Evolutionary conservation across 2,797 vertebrate genomes (phyloP).

Genomic region (Phylloscopus collybita): DNA sequence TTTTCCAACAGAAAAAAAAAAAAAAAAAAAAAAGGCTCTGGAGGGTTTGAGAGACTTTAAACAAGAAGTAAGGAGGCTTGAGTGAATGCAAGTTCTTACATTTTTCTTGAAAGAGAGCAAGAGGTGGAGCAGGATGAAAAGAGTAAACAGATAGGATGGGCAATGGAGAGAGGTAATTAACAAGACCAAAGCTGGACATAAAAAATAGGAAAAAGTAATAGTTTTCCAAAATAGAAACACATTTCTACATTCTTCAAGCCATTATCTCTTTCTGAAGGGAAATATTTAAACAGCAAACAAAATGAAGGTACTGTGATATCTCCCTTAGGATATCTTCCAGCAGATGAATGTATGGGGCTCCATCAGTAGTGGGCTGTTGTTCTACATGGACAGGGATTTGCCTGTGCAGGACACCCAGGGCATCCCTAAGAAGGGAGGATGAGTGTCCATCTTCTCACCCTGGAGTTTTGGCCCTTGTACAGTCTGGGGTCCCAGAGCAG

Average conservation of each 20-base stretch:
- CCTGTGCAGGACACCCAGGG: neutral
- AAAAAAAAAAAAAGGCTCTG: neutral
- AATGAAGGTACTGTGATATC: neutral
- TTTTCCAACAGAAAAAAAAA: neutral
- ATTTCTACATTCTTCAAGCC: neutral
- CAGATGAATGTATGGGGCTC: neutral
- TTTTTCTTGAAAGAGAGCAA: neutral
- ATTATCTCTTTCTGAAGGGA: neutral
- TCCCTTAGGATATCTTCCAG: neutral
- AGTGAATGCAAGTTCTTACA: neutral
- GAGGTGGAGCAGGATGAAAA: neutral
- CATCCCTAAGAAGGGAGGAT: neutral
- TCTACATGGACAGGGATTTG: accelerated
- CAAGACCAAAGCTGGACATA: neutral
- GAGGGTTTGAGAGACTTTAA: neutral
- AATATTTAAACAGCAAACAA: neutral
- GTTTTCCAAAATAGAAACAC: neutral
- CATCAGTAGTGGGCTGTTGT: accelerated
- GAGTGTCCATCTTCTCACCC: neutral
- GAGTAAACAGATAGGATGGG: neutral
- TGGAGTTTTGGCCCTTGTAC: neutral
- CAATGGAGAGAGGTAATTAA: neutral
- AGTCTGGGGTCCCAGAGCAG: neutral
- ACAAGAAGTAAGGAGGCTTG: neutral
- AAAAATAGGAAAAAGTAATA: neutral